Conservation (phyloP, 23 tunicate species). For the Oikopleura dioica region DNA sequence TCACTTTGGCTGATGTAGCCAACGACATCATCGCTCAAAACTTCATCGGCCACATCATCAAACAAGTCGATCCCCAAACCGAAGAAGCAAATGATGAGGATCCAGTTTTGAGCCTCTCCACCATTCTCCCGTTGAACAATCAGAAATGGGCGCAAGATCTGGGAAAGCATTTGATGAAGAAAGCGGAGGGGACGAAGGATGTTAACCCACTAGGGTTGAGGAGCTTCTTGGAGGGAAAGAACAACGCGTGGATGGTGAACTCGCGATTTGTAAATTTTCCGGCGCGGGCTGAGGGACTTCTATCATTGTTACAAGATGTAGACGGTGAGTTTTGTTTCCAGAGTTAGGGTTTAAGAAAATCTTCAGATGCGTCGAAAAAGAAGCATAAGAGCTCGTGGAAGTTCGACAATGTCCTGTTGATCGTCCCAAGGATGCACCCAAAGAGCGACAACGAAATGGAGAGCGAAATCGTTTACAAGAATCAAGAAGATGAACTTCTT, state of each 20-base stretch:
- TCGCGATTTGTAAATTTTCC: not conserved
- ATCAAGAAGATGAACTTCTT: not conserved
- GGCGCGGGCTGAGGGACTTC: not conserved
- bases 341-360: too few species aligned
- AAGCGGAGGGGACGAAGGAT: not conserved
- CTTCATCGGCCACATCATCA: not conserved
- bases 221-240: not conserved
- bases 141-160: not conserved
- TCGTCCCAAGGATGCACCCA: not conserved
- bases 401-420: not conserved
- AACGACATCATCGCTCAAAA: not conserved
- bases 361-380: not conserved
- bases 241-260: not conserved
- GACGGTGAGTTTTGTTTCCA: too few species aligned
- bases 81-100: not conserved
- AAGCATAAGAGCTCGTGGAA: not conserved
- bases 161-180: not conserved
- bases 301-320: not conserved
- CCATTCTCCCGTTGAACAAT: not conserved
- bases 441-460: not conserved
- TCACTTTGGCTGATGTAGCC: not conserved
- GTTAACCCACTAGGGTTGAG: not conserved
- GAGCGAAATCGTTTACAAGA: not conserved
- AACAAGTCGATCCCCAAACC: not conserved
- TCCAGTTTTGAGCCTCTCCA: not conserved